Evolutionary conservation across 1,140 invertebrate genomes (phyloP), one percentile per base, ranked within the genome.

Genomic region (Drosophila persimilis): DNA sequence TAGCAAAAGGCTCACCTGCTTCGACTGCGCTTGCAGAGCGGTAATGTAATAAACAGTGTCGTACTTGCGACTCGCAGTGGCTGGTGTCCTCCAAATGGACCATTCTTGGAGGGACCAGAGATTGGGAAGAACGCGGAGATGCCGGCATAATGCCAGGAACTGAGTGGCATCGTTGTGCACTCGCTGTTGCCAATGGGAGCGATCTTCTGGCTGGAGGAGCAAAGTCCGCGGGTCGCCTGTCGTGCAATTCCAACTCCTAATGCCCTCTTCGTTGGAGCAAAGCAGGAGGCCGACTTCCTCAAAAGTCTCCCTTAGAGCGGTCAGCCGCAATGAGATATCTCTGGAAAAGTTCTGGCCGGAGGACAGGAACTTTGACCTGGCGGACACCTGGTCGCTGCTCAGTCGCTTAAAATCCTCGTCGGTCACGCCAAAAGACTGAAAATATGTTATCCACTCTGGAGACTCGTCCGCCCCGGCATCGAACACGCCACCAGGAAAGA

Each of bases 251-350:
- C 61, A 81, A 6, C 13, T 56, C 7, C 7, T 57, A 13, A 22
- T 45, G 29, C 6, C 44, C 3, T 20, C 15, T 0, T 43, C 31
- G 4, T 6, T 58, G 2, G 59, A 47, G 73, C 95, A 96, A 2
- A 98, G 91, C 6, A 98, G 91, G 53, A 98, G 91, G 3, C 97
- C 97, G 64, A 95, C 94, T 91, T 98, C 97, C 92, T 98, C 97
- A 93, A 98, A 98, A 26, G 96, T 96, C 93, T 98, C 97, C 72
- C 97, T 92, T 56, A 98, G 95, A 8, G 97, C 97, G 64, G 95
- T 94, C 65, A 98, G 95, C 70, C 97, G 92, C 54, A 97, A 92
- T 5, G 95, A 95, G 43, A 98, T 92, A 89, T 97, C 95, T 89
- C 93, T 93, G 9, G 74, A 86, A 17, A 88, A 72, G 44, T 72